Conservation (phyloP, 30 jellyfish, hydroid and myxozoan species). For the Pelagia noctiluca region DNA sequence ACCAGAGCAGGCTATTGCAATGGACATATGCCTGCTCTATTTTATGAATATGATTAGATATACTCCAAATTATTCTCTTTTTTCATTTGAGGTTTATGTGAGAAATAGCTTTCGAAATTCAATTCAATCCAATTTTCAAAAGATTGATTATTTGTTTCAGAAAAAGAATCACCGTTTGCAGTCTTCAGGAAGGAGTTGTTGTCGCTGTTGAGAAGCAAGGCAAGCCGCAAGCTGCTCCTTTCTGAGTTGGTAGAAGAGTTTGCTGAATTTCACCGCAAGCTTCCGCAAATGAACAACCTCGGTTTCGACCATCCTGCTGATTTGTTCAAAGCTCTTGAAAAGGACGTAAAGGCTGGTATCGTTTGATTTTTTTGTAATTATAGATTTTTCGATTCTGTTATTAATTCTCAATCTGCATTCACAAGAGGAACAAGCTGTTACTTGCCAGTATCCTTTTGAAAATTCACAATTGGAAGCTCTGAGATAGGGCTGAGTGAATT, state of each 20-base stretch:
- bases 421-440: too few species aligned
- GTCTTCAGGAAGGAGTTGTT: conserved; percentile 19
- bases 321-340: conserved; percentile 25
- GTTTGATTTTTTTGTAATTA: neutral
- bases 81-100: too few species aligned
- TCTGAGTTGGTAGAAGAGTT: conserved; percentile 6
- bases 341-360: conserved; percentile 9
- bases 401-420: too few species aligned
- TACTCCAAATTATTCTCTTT: too few species aligned
- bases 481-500: too few species aligned
- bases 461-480: too few species aligned
- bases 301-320: conserved; percentile 39
- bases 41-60: too few species aligned
- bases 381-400: neutral
- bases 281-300: conserved; percentile 1
- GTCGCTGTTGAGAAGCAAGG: conserved; percentile 16
- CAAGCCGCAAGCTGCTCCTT: neutral
- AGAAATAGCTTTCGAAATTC: too few species aligned
- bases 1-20: too few species aligned
- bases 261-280: neutral
- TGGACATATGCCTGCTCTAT: too few species aligned
- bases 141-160: neutral
- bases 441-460: too few species aligned
- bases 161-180: neutral
- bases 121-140: too few species aligned